These are phyloP conservation scores for Mustela nigripes DNA, from an alignment of 2,113 vertebrate species.

Conservation along the genomic window DNA sequence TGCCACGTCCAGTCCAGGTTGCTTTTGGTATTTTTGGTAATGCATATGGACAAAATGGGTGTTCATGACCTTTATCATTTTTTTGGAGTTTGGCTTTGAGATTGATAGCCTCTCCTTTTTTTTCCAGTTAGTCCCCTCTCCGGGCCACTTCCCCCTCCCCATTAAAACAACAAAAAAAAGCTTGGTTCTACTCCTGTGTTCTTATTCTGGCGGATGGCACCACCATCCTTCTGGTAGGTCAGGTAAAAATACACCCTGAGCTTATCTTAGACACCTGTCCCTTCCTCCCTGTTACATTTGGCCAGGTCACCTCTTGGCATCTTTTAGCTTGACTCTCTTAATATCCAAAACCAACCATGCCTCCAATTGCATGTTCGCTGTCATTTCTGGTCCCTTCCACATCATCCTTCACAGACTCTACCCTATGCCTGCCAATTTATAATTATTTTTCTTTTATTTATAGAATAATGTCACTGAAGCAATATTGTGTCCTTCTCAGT, in stretches of 20 bases:
- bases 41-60: not conserved
- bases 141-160: not conserved
- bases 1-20: not conserved
- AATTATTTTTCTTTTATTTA: not conserved
- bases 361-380: accelerated
- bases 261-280: not conserved
- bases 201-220: not conserved
- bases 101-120: not conserved
- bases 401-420: not conserved
- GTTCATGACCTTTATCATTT: not conserved
- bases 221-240: not conserved
- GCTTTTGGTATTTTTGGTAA: not conserved
- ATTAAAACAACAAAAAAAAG: not conserved
- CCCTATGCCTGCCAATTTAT: not conserved
- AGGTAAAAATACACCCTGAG: not conserved
- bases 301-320: not conserved
- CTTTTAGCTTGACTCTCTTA: not conserved
- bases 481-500: not conserved
- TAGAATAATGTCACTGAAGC: not conserved
- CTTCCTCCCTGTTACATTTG: not conserved
- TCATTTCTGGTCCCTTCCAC: not conserved
- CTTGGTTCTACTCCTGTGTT: not conserved
- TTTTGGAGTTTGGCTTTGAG: not conserved
- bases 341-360: not conserved
- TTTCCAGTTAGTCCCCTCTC: not conserved